Evolutionary conservation across 2,113 vertebrate species (phyloP), one percentile per base, ranked within the genome.

Genomic region (Chaetops frenatus): DNA sequence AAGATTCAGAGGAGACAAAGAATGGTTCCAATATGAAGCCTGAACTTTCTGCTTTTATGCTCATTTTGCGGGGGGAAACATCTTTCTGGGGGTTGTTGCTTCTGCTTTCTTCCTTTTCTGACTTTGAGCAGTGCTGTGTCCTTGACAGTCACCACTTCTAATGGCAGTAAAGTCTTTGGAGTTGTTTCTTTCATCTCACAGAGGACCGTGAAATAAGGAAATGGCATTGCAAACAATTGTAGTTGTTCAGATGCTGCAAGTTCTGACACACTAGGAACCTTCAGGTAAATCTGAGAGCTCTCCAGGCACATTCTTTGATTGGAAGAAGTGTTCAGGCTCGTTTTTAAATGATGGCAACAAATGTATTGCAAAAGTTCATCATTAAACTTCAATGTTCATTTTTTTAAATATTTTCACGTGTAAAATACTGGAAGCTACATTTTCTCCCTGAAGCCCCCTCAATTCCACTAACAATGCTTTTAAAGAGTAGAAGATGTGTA

Each of bases 31-130:
- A 6, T 28, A 29, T 45, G 31, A 65, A 86, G 36, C 23, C 28
- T 70, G n/a, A 31, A 53, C 88, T 81, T 95, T 80, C n/a, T 64
- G 21, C 9, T 90, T 86, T 53, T 23, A 11, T 18, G 6, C 5
- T 45, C 1, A 17, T 64, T 85, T 62, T 3, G 38, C 2, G 2
- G 4, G 14, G 12, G 6, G 16, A 4, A 67, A 10, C 1, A 5
- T 60, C 57, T 64, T 15, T 14, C 6, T 71, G 28, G 2, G 12
- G 7, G 9, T 44, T 9, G 2, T 58, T 93, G 3, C 7, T 29
- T 86, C n/a, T 22, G 4, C 11, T 92, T 82, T 20, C 58, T 64
- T 79, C 38, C 19, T 90, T 86, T 79, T 66, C 29, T 42, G 40
- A 38, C 42, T 60, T 48, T 15, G 14, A 44, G 28, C 22, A 60